Evolutionary conservation across 1,140 invertebrate species (phyloP).

Genomic region (Hermetia illucens): DNA sequence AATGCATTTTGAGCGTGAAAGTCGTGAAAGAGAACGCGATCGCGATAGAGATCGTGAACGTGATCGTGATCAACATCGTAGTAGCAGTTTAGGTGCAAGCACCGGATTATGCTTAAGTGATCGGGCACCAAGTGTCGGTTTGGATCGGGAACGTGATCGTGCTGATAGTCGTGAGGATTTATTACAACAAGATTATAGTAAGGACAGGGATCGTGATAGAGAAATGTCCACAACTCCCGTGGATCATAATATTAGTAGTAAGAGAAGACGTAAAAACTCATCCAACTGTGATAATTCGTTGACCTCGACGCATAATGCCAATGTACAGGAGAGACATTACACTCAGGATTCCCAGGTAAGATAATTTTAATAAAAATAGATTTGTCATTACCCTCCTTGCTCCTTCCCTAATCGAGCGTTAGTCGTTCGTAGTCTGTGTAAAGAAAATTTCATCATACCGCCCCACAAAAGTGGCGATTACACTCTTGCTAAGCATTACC

Average conservation of each 20-base stretch:
- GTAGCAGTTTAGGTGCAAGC: conserved; percentile 15
- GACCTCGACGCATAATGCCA: conserved; percentile 43
- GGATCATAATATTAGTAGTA: conserved; percentile 34
- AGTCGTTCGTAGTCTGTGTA: too few relatives aligned
- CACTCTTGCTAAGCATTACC: too few relatives aligned
- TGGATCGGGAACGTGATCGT: conserved; percentile 15
- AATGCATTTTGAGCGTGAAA: conserved; percentile 15
- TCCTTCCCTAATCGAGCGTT: too few relatives aligned
- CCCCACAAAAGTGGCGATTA: too few relatives aligned
- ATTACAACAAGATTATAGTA: conserved; percentile 27
- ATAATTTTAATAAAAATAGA: too few relatives aligned
- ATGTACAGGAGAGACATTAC: conserved; percentile 39
- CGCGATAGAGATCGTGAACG: conserved; percentile 16
- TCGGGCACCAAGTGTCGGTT: conserved; percentile 17
- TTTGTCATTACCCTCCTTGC: too few relatives aligned
- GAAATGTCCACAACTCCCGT: conserved; percentile 30
- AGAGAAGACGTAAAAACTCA: conserved; percentile 54
- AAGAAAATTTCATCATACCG: too few relatives aligned
- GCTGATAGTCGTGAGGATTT: conserved; percentile 28
- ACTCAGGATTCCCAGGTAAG: conserved; percentile 48
- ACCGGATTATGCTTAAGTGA: conserved; percentile 21
- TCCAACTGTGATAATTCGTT: conserved; percentile 48
- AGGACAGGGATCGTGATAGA: conserved; percentile 20
- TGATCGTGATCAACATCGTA: conserved; percentile 14
- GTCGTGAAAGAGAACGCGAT: conserved; percentile 6